These are phyloP conservation scores for Nymphalis io DNA, from an alignment of 1,140 invertebrate genomes.

Conservation along the genomic window DNA sequence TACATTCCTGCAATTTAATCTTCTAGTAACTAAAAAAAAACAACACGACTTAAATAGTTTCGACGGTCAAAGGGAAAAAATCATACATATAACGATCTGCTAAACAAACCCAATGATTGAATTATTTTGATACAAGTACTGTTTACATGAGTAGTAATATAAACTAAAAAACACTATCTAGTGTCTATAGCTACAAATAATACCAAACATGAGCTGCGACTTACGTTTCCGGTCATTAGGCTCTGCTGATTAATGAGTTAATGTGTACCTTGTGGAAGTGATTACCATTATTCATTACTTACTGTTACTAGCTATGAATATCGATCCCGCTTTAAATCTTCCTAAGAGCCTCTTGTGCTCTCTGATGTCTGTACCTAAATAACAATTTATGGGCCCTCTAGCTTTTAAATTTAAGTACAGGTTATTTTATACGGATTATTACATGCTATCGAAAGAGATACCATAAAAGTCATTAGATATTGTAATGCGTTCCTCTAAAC, in stretches of 20 bases:
- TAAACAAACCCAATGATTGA: background rate
- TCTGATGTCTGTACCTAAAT: conserved; percentile 29
- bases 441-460: conserved; percentile 37
- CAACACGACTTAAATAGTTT: background rate
- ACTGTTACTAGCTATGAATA: conserved; percentile 18
- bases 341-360: conserved; percentile 29
- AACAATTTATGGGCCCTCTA: conserved; percentile 37
- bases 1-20: conserved; percentile 13
- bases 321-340: conserved; percentile 25
- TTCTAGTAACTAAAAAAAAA: background rate
- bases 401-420: conserved; percentile 35
- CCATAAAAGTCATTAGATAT: conserved; percentile 42
- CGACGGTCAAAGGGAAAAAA: background rate
- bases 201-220: conserved; percentile 18
- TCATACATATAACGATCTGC: background rate
- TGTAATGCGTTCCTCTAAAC: conserved; percentile 34
- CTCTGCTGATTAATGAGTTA: conserved; percentile 26
- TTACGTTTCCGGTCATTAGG: conserved; percentile 36
- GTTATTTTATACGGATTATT: conserved; percentile 41
- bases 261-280: conserved; percentile 25
- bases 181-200: conserved; percentile 15
- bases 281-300: conserved; percentile 29
- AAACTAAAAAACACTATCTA: conserved; percentile 23
- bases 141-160: background rate
- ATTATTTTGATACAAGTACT: background rate